Conservation (phyloP, 2,113 vertebrate genomes). For the Plectropomus leopardus region DNA sequence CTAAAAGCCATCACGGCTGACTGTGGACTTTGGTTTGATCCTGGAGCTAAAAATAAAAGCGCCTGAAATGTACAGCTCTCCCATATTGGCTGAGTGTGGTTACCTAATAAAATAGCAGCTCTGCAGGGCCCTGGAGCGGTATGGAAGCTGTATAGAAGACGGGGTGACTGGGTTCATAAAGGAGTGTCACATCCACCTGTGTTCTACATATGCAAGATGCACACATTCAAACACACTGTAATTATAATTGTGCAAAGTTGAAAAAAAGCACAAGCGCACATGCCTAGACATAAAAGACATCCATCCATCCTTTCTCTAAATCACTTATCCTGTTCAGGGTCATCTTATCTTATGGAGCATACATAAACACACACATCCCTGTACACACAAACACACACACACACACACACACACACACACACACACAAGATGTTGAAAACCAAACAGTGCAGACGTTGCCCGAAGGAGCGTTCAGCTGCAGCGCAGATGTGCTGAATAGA, state of each 20-base stretch:
- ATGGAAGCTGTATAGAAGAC: slow-evolving; percentile 14
- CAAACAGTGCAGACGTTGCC: slow-evolving; percentile 77
- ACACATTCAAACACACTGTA: slow-evolving; percentile 1
- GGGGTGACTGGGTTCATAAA: slow-evolving; percentile 52
- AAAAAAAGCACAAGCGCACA: slow-evolving; percentile 10
- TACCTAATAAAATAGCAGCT: slow-evolving; percentile 59
- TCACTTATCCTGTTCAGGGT: slow-evolving; percentile 50
- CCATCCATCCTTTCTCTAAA: slow-evolving; percentile 46
- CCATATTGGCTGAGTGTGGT: slow-evolving; percentile 45
- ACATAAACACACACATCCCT: slow-evolving; percentile 57
- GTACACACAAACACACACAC: too few relatives aligned
- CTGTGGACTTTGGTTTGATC: slow-evolving; percentile 58
- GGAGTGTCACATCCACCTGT: slow-evolving; percentile 47
- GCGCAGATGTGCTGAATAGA: slow-evolving; percentile 79
- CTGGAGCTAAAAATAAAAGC: slow-evolving; percentile 75
- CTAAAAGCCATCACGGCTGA: slow-evolving; percentile 45
- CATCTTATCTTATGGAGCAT: slow-evolving; percentile 58
- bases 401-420: slow-evolving; percentile 42
- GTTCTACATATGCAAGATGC: slow-evolving; percentile 23
- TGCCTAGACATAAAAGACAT: slow-evolving; percentile 55
- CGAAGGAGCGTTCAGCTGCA: slow-evolving; percentile 79
- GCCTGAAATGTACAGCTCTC: slow-evolving; percentile 33
- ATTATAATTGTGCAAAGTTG: slow-evolving; percentile 32
- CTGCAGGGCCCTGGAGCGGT: slow-evolving; percentile 13
- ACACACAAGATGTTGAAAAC: slow-evolving; percentile 69